Base-by-base conservation (phyloP, 2,113 vertebrate genomes). In the Mustela nigripes region DNA sequence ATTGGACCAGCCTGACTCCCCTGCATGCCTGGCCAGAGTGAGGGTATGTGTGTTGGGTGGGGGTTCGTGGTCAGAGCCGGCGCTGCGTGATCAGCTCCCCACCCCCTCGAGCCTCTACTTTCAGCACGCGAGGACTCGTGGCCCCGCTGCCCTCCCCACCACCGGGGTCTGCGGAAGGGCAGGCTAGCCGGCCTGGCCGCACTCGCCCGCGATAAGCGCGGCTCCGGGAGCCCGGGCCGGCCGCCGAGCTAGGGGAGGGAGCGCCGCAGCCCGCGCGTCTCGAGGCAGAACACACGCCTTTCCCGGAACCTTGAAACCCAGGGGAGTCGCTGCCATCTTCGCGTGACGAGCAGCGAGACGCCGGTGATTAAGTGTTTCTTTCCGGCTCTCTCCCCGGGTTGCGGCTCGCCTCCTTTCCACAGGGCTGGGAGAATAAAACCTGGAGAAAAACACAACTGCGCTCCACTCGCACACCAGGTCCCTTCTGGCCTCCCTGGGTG, bases 291-390 rank as follows among this genome's bases (percentile, higher is more conserved):
- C 97, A 96, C 97, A 95, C 88, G 96, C 95, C 97, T 98, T 98
- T 98, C 97, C 97, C 88, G 97, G 98, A 98, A 97, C 97, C 94
- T 95, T 96, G 96, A 98, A 97, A 96, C 97, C 96, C 98, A 92
- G 95, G 98, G 98, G 98, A 98, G 93, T 92, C 65, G 95, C 97
- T 98, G 95, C 97, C 98, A 97, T 98, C 96, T 98, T 98, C 97
- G 94, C 92, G 85, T 97, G 97, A 97, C 94, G 95, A 98, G 96
- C 96, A 97, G 95, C 97, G 71, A 97, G 97, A 96, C 94, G 97
- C 97, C 95, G 78, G 96, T 98, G 97, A 97, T 97, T 96, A 97
- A 97, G 95, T 98, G 96, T 97, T 98, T 97, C 97, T 98, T 97
- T 97, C 98, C 94, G 93, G 97, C 97, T 98, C 92, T 95, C 93